Percentiles rank a stretch among this genome's conserved stretches.
phyloP scores from a whole-genome alignment of 2,113 vertebrate species.

The Argyrosomus japonicus region DNA sequence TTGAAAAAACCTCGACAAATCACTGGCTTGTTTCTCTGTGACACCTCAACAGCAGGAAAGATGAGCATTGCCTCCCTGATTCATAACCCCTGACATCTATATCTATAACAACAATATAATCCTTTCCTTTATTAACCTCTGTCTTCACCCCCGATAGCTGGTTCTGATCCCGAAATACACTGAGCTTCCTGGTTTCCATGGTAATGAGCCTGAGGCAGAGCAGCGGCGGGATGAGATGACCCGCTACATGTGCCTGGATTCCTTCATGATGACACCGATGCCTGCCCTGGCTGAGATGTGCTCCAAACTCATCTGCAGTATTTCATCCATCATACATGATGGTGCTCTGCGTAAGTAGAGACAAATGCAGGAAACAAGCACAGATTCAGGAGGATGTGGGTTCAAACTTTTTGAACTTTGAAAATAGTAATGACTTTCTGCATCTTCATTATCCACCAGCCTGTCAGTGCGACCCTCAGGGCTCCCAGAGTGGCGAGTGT shows the following conservation, averaged over 20 bases:
- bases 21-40: not conserved
- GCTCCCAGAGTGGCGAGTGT: slow-evolving; percentile 88
- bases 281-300: slow-evolving; percentile 85
- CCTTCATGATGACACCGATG: slow-evolving; percentile 84
- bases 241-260: slow-evolving; percentile 88
- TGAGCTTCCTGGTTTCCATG: slow-evolving; percentile 86
- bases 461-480: slow-evolving; percentile 89
- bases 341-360: slow-evolving; percentile 86
- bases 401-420: not conserved
- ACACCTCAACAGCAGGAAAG: not conserved
- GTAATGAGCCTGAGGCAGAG: slow-evolving; percentile 64
- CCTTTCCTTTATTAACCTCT: not conserved
- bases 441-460: slow-evolving; percentile 69
- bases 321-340: slow-evolving; percentile 87
- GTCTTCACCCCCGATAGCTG: slow-evolving; percentile 69
- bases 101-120: not conserved
- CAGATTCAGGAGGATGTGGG: not conserved
- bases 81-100: not conserved
- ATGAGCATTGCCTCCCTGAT: no score
- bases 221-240: slow-evolving; percentile 84
- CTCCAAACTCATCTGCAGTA: slow-evolving; percentile 86
- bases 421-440: not conserved
- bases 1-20: no score
- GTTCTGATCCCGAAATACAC: slow-evolving; percentile 86
- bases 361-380: not conserved